Evolutionary conservation across 2,113 vertebrate genomes (phyloP).

Genomic region (Podocnemis expansa): DNA sequence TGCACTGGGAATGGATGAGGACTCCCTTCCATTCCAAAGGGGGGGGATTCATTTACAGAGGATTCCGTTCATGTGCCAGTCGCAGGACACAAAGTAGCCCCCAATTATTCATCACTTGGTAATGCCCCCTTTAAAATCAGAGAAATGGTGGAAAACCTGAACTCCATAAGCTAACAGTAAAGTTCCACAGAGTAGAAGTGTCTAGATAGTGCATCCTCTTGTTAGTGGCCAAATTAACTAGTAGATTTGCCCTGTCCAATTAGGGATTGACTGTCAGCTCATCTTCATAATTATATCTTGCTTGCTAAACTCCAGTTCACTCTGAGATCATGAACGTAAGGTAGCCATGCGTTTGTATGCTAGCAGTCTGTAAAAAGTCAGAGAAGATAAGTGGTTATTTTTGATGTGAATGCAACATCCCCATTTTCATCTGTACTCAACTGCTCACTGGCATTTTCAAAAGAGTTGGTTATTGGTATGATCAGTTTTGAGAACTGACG

Average conservation of each 20-base stretch:
- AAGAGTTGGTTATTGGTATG: background rate
- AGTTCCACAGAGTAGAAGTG: background rate
- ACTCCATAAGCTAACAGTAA: background rate
- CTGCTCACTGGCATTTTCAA: conserved; percentile 3
- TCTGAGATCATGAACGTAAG: background rate
- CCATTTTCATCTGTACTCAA: background rate
- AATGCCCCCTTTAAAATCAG: background rate
- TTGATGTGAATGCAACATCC: background rate
- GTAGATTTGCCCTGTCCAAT: background rate
- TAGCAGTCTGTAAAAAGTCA: background rate
- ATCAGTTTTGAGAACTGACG: background rate
- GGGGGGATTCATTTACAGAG: background rate
- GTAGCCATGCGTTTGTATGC: background rate
- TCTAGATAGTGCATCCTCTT: background rate
- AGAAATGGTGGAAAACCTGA: background rate
- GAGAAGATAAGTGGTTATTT: background rate
- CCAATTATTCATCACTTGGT: background rate
- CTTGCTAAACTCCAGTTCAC: conserved; percentile 20
- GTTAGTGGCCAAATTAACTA: background rate
- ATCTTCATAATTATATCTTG: background rate
- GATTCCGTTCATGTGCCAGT: background rate
- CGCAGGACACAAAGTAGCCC: background rate
- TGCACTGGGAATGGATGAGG: background rate
- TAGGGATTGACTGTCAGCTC: background rate
- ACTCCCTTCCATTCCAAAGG: background rate